Evolutionary conservation across 2,797 vertebrate genomes (phyloP), one percentile per base, ranked within the genome.

Genomic region (Uromys caudimaculatus): DNA sequence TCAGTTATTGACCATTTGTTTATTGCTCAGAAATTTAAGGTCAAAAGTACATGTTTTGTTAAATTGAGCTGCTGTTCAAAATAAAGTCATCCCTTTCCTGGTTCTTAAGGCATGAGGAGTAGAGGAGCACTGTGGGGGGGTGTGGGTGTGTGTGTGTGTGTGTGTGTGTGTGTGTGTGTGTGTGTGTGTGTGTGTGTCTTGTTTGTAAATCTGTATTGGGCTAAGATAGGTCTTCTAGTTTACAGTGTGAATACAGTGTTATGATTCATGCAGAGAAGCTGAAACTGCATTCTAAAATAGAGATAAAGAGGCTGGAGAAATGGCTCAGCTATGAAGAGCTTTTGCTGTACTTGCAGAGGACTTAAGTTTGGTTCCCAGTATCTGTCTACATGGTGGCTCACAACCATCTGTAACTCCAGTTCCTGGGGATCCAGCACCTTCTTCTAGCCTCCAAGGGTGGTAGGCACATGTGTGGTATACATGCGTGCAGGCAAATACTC

Each of bases 41-140:
- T 97, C 95, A 97, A 89, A 95, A 95, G 89, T 96, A 93, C 93
- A 95, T 94, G 85, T 96, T 97, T 96, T 96, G n/a, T 77, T 95
- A 91, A 69, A 95, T 88, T 94, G 87, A 94, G 35, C 79, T 90
- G 29, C 71, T 89, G 32, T 95, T 95, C 85, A 93, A 95, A 97
- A 91, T 91, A 89, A 87, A 67, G 24, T 92, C n/a, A 71, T 71
- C 32, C 54, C 38, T 23, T 95, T 96, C 75, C 85, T 95, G n/a
- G 54, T 96, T 96, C 95, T 95, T 84, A 97, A 78, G 44, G 52
- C 58, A 4, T 75, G 60, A 71, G 60, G 21, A 24, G 41, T 24
- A 41, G 62, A 32, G 29, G 58, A 4, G 13, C 23, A 60, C 35
- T 47, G 7, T 71, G 29, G 13, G 10, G 10, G 60, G 27, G 47